Base-by-base conservation (phyloP, 1,140 invertebrate species). In the Sycobia sp. region DNA sequence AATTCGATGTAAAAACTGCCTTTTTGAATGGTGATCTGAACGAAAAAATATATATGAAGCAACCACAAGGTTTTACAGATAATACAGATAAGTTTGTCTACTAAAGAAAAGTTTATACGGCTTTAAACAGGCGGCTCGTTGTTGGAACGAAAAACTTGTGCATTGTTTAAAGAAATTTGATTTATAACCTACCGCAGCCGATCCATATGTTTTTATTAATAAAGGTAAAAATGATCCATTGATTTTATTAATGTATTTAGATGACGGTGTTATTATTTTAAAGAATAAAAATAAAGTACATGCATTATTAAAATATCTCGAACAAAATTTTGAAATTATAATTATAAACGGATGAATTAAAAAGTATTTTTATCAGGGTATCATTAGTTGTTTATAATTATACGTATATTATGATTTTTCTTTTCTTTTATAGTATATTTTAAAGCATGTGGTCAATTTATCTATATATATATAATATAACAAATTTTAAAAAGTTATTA, bases 201-300 rank as follows among this genome's bases (percentile, higher is more conserved):
- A 67, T 58, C 56, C 53, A 4, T 65, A 59, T 60, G 41, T 69
- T 14, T 69, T 69, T 51, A 50, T 14, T 18, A 9, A 29, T 27
- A 49, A 57, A 51, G 16, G 71, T 67, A 69, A 54, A 67, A 46
- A 50, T 0, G 49, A 58, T 16, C 18, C 5, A 13, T 34, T 62
- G 18, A 44, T 62, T 47, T 34, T 67, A 18, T 13, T 53, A 47
- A 60, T 63, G 4, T 61, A 50, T 25, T 50, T 68, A 2, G 62
- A 68, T 27, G 66, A 65, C 27, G 32, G 32, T 34, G 32, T 11
- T 7, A 34, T 34, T 34, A 11, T 11, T 7, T 34, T 11, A 34
- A 34, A 5, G 11, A 34, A 54, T 36, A 20, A 62, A 27, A 34
- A 46, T 2, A 53, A 23, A 34, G 32, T 34, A 13, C 18, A 59